phyloP scores from a whole-genome alignment of 2,797 vertebrate species.

The Silurus aristotelis region DNA sequence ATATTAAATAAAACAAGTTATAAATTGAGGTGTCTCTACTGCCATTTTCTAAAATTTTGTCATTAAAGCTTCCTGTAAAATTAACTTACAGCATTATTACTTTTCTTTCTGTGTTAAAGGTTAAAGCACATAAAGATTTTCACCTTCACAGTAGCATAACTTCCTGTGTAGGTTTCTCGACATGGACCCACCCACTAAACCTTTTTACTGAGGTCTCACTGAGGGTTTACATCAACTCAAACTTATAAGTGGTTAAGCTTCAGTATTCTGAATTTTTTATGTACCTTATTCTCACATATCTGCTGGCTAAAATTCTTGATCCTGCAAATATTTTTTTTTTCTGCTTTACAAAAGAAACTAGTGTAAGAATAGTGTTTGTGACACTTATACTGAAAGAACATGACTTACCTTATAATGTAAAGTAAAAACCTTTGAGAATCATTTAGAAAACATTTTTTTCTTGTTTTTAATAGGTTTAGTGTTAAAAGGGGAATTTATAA shows the following conservation, averaged over 20 bases:
- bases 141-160: constrained; percentile 1
- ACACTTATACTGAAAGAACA: background rate
- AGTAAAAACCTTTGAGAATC: no score
- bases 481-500: background rate
- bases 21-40: background rate
- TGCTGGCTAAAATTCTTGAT: background rate
- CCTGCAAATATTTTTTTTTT: background rate
- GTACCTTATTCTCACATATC: background rate
- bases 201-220: background rate
- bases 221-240: background rate
- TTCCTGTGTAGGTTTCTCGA: constrained; percentile 22
- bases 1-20: background rate
- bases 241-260: background rate
- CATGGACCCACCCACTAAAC: background rate
- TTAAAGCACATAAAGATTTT: background rate
- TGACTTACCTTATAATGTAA: background rate
- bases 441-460: no score
- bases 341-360: background rate
- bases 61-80: background rate
- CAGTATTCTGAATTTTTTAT: background rate
- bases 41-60: background rate
- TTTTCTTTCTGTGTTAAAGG: background rate
- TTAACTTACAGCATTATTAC: background rate
- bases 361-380: background rate
- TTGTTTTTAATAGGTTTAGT: no score